Evolutionary conservation across 2,888 invertebrate species (phyloP), one percentile per base, ranked within the genome.

Genomic region (Eupithecia vulgata): DNA sequence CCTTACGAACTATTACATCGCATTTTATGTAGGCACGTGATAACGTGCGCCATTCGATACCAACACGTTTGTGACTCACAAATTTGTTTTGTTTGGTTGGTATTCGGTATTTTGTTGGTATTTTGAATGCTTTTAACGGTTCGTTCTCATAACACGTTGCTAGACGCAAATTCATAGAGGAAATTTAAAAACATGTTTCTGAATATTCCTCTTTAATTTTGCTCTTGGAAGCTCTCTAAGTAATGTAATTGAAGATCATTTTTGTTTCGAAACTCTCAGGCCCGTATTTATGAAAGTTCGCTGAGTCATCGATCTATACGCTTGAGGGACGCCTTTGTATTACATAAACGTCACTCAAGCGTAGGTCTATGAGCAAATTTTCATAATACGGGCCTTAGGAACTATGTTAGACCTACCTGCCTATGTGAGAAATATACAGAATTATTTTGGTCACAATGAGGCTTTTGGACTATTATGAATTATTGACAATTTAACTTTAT

Each of bases 1-100:
- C 3, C 48, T 40, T 62, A 69, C 70, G 70, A 62, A 37, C 67
- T 45, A 71, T 48, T 71, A 73, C 71, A 73, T 52, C 42, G 42
- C 34, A 68, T 73, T 71, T 65, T 62, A 66, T 68, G 73, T 71
- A 61, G 66, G 66, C 70, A 70, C 72, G 75, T 72, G 42, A 72
- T 25, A 13, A 25, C 57, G 57, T 57, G 57, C 57, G 42, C 68
- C 37, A 70, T 70, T 68, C 48, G 35, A 64, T 68, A 71, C 37
- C 37, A 8, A 37, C 65, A 73, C 67, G 25, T 42, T 52, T 61
- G 52, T 48, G 35, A 42, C 57, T 57, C 13, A 71, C 71, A n/a
- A 71, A 66, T 52, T 52, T 52, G 52, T 52, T 52, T 21, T 21
- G 52, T 52, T 52, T 52, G 52, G 37, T 52, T 57, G 57, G 48